These are phyloP conservation scores for Heliconius ethilla DNA, from an alignment of 2,888 invertebrate genomes.

Conservation along the genomic window DNA sequence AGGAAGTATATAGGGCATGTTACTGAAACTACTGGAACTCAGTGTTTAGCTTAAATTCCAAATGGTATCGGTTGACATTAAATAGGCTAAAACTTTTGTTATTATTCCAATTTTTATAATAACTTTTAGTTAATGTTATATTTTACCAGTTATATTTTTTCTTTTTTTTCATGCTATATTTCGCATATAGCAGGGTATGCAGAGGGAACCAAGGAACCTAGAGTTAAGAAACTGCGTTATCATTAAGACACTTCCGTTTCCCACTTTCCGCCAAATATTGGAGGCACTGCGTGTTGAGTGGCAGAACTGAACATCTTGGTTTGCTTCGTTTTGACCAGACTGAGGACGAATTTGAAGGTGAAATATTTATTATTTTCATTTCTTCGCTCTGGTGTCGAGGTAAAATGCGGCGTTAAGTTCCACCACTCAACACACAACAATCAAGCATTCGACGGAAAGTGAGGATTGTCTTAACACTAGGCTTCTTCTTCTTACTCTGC, in stretches of 20 bases:
- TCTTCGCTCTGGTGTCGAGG: too few relatives aligned
- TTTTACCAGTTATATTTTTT: background rate
- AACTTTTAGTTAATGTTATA: background rate
- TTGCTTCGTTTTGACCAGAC: too few relatives aligned
- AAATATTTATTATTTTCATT: background rate
- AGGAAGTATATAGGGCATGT: background rate
- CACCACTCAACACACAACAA: background rate
- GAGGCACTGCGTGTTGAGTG: too few relatives aligned
- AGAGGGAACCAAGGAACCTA: too few relatives aligned
- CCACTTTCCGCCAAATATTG: too few relatives aligned
- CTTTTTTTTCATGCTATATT: too few relatives aligned
- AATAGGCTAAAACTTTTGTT: background rate
- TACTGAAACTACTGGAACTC: background rate
- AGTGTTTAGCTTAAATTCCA: background rate
- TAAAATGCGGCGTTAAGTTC: too few relatives aligned
- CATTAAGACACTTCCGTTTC: too few relatives aligned
- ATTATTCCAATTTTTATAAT: background rate
- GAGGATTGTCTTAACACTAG: background rate
- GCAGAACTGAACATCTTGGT: too few relatives aligned
- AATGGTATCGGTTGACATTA: background rate
- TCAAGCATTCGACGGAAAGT: background rate
- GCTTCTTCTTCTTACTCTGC: background rate
- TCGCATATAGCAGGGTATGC: too few relatives aligned
- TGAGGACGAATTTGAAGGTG: background rate
- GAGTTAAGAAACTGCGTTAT: too few relatives aligned